Evolutionary conservation across 2,888 invertebrate genomes (phyloP), one percentile per base, ranked within the genome.

Genomic region (Cybosia mesomella): DNA sequence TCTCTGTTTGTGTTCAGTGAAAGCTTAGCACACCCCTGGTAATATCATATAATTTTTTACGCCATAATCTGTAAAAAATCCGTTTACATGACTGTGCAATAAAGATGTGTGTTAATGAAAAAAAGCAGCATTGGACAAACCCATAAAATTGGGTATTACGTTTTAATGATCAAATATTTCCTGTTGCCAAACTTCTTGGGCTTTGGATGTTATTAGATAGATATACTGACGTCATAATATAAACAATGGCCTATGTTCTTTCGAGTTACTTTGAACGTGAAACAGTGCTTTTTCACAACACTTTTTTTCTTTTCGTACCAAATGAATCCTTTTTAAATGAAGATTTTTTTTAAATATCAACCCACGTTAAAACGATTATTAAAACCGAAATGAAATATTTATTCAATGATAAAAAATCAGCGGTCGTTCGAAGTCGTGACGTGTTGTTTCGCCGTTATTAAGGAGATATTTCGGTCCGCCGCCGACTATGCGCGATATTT

Each of bases 401-500:
- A 75, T 68, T 70, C 75, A 73, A 72, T 73, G 68, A 63, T 80
- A 79, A 77, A 77, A 76, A 76, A 80, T 71, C 71, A 71, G 75
- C 74, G 80, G 60, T 75, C 76, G 74, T 71, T 77, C 74, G 72
- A 75, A 79, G 70, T 77, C 78, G 79, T 89, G 87, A 89, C 89
- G 87, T 85, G 85, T 79, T 83, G 84, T 82, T 70, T 85, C 83
- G 83, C 76, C 83, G 87, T 85, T 87, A 87, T 87, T 86, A 81
- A 78, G 80, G 85, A 87, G 90, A 89, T 93, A 92, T 93, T 94
- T 91, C 84, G 83, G 87, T 89, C 85, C 86, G 88, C 90, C 92
- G 93, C 91, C 89, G 88, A 86, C 91, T 88, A 86, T 82, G 84
- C 87, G 85, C 78, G 87, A 79, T 94, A 94, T 94, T 93, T 94